Conservation (phyloP, 1,140 invertebrate species). For the Ceratina calcarata region DNA sequence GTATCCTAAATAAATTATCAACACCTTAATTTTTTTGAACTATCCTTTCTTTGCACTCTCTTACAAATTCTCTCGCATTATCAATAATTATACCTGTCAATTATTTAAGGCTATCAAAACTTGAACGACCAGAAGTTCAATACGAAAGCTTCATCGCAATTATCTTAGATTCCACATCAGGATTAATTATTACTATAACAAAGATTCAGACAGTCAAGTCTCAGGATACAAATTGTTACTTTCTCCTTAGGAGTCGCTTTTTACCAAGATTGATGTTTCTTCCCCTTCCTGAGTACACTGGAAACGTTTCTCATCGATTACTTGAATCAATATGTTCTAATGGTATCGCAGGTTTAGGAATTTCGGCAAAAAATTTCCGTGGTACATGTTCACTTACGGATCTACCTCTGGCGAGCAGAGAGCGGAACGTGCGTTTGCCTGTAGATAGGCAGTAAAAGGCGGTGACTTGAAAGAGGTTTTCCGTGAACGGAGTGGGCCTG, state of each 20-base stretch:
- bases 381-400: no score
- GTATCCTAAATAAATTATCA: no score
- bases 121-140: not conserved
- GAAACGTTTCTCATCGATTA: not conserved
- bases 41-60: no score
- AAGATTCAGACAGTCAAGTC: no score
- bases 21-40: no score
- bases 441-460: constrained; percentile 69
- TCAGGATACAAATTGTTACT: no score
- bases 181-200: no score
- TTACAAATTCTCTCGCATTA: no score
- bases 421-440: constrained; percentile 55
- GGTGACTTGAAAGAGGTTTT: constrained; percentile 76
- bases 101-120: not conserved
- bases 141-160: no score
- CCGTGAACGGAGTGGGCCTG: constrained; percentile 75
- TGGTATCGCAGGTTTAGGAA: not conserved
- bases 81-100: not conserved
- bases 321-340: not conserved
- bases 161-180: no score
- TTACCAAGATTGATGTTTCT: not conserved
- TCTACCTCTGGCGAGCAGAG: constrained; percentile 32
- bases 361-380: not conserved
- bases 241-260: not conserved
- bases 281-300: not conserved